phyloP scores from a whole-genome alignment of 2,797 vertebrate genomes.

The Ctenopoma multispine region DNA sequence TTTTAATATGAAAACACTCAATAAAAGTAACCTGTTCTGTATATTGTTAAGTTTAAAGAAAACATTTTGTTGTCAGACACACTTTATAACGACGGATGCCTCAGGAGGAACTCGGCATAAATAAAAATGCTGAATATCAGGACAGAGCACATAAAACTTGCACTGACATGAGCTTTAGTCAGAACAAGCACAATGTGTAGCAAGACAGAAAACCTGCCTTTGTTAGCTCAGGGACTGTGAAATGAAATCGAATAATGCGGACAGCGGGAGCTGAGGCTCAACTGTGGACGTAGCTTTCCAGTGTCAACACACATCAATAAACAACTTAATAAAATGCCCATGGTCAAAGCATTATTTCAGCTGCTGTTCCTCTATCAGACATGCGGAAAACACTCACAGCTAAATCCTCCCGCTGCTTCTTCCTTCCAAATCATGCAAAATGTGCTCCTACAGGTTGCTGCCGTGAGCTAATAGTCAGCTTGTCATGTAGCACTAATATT shows the following conservation, averaged over 20 bases:
- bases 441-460: slow-evolving; percentile 48
- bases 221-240: slow-evolving; percentile 75
- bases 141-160: slow-evolving; percentile 45
- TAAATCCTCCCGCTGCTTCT: slow-evolving; percentile 38
- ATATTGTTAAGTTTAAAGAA: slow-evolving; percentile 41
- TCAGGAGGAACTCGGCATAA: slow-evolving; percentile 55
- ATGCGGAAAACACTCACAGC: slow-evolving; percentile 38
- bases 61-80: slow-evolving; percentile 56
- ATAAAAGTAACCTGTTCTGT: slow-evolving; percentile 18
- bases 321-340: slow-evolving; percentile 73
- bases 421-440: slow-evolving; percentile 13
- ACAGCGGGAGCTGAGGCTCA: slow-evolving; percentile 64
- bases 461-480: slow-evolving; percentile 6
- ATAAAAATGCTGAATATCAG: slow-evolving; percentile 72
- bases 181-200: slow-evolving; percentile 64
- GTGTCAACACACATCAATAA: slow-evolving; percentile 82
- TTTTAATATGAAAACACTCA: slow-evolving; percentile 49
- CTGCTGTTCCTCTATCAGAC: slow-evolving; percentile 45
- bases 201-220: slow-evolving; percentile 71
- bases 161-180: slow-evolving; percentile 57
- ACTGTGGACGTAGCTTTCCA: slow-evolving; percentile 65
- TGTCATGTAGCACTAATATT: background rate
- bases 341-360: slow-evolving; percentile 74
- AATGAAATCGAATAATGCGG: slow-evolving; percentile 78
- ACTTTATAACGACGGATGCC: slow-evolving; percentile 53